These are phyloP conservation scores for Chitala chitala DNA, from an alignment of 2,113 vertebrate genomes.

Conservation along the genomic window DNA sequence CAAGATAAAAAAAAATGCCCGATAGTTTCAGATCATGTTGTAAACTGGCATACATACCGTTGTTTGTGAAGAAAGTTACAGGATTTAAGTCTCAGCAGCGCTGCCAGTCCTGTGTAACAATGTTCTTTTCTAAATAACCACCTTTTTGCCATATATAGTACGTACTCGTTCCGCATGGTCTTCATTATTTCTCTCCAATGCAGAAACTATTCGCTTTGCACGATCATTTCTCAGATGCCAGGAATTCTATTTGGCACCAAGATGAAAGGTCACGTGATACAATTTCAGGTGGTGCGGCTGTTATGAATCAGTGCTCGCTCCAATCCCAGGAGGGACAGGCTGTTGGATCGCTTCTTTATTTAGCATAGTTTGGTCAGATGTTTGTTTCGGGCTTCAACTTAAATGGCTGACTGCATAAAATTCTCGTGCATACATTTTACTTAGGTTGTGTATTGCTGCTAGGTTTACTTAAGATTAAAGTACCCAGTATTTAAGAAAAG, in stretches of 20 bases:
- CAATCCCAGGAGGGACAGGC: too few relatives aligned
- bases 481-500: too few relatives aligned
- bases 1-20: too few relatives aligned
- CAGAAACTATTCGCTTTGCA: background rate
- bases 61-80: slow-evolving; percentile 10
- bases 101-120: slow-evolving; percentile 32
- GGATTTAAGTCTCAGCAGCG: background rate
- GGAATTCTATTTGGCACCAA: background rate
- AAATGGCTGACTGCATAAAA: too few relatives aligned
- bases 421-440: too few relatives aligned
- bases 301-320: too few relatives aligned
- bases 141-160: slow-evolving; percentile 55
- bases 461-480: too few relatives aligned
- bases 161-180: slow-evolving; percentile 59
- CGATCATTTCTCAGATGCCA: background rate
- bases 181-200: slow-evolving; percentile 42
- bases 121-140: slow-evolving; percentile 39
- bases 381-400: too few relatives aligned
- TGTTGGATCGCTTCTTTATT: too few relatives aligned
- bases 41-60: slow-evolving; percentile 41
- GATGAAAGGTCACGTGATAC: background rate
- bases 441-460: too few relatives aligned
- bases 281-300: background rate
- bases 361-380: too few relatives aligned
- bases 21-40: too few relatives aligned